phyloP scores from a whole-genome alignment of 1,140 invertebrate species.

The Pogonus chalceus region DNA sequence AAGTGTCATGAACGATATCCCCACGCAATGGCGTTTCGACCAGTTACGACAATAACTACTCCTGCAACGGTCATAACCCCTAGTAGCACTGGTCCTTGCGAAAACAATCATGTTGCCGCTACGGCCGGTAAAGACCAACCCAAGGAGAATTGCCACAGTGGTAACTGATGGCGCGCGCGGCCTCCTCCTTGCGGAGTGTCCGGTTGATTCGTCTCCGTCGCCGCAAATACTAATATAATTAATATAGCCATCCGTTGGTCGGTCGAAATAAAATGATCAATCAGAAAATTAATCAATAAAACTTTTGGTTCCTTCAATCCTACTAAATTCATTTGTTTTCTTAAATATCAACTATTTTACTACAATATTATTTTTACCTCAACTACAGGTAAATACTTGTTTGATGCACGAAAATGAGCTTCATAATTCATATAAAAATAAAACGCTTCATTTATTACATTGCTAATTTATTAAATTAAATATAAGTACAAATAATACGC shows the following conservation, averaged over 20 bases:
- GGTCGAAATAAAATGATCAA: not conserved
- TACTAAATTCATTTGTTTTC: no score
- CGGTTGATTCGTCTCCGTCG: not conserved
- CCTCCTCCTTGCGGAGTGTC: not conserved
- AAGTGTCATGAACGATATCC: conserved; percentile 66
- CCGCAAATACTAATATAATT: not conserved
- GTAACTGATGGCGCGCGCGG: not conserved
- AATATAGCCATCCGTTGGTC: not conserved
- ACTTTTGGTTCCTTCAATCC: no score
- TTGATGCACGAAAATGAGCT: no score
- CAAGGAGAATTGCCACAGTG: not conserved
- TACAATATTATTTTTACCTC: no score
- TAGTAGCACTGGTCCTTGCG: not conserved
- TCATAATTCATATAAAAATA: no score
- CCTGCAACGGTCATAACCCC: conserved; percentile 7
- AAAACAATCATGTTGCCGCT: not conserved
- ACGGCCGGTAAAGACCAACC: no score
- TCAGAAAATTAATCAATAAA: no score
- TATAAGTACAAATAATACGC: no score
- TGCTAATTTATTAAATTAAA: no score
- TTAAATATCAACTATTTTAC: no score
- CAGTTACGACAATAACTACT: conserved; percentile 31
- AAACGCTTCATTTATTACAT: no score
- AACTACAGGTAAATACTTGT: no score
- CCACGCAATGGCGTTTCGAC: conserved; percentile 58